A percentile compares a stretch with the other conserved stretches of the same genome.
These are phyloP conservation scores for Contarinia nasturtii DNA, from an alignment of 1,140 invertebrate species.

Conservation along the genomic window DNA sequence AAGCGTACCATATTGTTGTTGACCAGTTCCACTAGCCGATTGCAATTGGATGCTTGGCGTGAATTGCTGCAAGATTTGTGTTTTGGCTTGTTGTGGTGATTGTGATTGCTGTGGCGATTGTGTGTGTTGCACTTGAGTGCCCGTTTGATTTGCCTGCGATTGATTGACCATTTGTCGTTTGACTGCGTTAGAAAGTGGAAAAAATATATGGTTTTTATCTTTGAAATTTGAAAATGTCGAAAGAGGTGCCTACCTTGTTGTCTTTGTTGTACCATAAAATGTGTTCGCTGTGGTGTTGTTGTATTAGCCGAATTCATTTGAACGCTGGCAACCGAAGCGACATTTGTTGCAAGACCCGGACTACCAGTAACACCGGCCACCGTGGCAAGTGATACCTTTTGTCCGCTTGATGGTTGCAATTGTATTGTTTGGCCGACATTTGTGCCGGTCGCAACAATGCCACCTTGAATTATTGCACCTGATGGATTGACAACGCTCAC, in stretches of 20 bases:
- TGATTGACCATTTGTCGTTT: background rate
- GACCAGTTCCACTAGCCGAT: slow-evolving; percentile 8
- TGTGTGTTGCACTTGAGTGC: too few species aligned
- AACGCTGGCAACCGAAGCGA: slow-evolving; percentile 11
- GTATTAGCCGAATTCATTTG: slow-evolving; percentile 31
- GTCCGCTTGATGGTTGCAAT: slow-evolving; percentile 16
- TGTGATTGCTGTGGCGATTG: background rate
- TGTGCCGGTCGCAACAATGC: slow-evolving; percentile 11
- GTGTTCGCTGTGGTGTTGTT: slow-evolving; percentile 33
- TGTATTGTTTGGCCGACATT: slow-evolving; percentile 11
- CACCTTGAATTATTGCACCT: slow-evolving; percentile 16
- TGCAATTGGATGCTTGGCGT: slow-evolving; percentile 24
- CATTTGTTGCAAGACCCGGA: slow-evolving; percentile 8
- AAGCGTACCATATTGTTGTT: slow-evolving; percentile 19
- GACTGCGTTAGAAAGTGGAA: background rate
- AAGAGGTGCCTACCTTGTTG: slow-evolving; percentile 26
- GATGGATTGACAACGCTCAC: slow-evolving; percentile 3
- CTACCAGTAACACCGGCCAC: slow-evolving; percentile 10
- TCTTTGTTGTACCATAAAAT: slow-evolving; percentile 30
- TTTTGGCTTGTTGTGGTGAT: slow-evolving; percentile 25
- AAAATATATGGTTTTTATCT: background rate
- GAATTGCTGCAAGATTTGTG: slow-evolving; percentile 12
- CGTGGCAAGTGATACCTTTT: slow-evolving; percentile 21
- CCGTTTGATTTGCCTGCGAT: background rate
- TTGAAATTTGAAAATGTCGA: too few species aligned